A percentile compares a stretch with the other conserved stretches of the same genome.
Evolutionary conservation across 2,113 vertebrate species (phyloP).

Genomic region (Turdus rufiventris): DNA sequence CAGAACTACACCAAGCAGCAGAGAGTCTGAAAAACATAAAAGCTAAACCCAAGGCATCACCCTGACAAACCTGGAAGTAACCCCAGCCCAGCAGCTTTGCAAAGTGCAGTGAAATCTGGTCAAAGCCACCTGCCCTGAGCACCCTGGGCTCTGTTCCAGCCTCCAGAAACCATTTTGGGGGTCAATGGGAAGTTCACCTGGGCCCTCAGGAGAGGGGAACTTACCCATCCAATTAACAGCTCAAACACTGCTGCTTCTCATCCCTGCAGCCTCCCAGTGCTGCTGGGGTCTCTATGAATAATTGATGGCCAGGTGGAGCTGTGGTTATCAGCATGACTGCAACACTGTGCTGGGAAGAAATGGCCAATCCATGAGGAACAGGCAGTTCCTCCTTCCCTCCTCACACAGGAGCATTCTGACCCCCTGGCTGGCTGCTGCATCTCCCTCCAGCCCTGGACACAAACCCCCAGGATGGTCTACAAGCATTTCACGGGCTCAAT

Average conservation of each 20-base stretch:
- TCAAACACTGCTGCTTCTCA: slow-evolving; percentile 18
- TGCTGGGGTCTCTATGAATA: background rate
- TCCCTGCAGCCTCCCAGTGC: accelerated
- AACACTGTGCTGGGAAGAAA: background rate
- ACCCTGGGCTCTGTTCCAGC: background rate
- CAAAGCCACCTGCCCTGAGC: background rate
- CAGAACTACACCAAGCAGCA: too few species aligned
- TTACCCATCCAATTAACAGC: slow-evolving; percentile 31
- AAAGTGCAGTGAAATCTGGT: background rate
- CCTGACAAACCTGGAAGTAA: background rate
- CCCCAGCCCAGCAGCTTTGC: background rate
- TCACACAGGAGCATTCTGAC: accelerated
- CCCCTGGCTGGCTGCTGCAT: accelerated
- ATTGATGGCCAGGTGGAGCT: background rate
- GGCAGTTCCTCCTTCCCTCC: background rate
- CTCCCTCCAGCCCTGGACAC: background rate
- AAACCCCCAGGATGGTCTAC: background rate
- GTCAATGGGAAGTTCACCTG: slow-evolving; percentile 23
- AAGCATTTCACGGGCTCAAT: background rate
- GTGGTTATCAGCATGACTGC: background rate
- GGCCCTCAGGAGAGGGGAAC: background rate
- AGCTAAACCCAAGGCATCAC: too few species aligned
- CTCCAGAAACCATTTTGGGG: background rate
- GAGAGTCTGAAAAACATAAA: too few species aligned
- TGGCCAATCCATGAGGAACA: background rate